phyloP scores from a whole-genome alignment of 1,140 invertebrate genomes.

The Diabrotica virgifera region DNA sequence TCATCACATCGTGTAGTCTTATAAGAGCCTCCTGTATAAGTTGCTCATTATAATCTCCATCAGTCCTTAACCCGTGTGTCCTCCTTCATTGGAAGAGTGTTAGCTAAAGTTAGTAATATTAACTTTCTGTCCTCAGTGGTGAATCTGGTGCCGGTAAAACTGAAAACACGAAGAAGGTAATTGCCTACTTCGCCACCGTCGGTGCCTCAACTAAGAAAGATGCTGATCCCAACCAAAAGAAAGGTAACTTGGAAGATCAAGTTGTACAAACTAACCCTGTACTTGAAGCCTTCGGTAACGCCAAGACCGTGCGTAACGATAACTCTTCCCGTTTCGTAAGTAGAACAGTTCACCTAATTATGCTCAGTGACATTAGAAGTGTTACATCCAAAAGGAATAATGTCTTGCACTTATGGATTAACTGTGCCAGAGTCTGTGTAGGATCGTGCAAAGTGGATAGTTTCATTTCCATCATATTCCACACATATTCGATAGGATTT shows the following conservation, averaged over 20 bases:
- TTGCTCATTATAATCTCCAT: no score
- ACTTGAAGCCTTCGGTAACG: conserved; percentile 99
- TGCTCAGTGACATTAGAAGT: no score
- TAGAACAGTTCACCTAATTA: conserved; percentile 42
- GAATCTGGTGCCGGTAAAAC: conserved; percentile 99
- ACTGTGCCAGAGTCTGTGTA: no score
- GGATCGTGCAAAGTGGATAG: no score
- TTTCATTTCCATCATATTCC: conserved; percentile 4
- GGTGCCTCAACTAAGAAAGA: conserved; percentile 81
- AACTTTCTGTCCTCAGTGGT: conserved; percentile 66
- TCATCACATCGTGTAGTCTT: no score
- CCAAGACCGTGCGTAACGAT: conserved; percentile 99
- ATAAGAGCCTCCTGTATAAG: no score
- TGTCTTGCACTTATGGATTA: no score
- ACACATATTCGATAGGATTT: no score
- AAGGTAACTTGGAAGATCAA: conserved; percentile 93
- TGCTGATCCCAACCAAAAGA: conserved; percentile 63
- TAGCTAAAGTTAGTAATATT: neutral
- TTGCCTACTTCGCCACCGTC: conserved; percentile 96
- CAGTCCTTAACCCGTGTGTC: no score
- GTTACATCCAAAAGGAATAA: no score
- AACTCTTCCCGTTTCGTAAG: conserved; percentile 99
- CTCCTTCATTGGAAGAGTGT: neutral
- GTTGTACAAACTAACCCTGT: conserved; percentile 99
- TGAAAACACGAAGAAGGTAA: conserved; percentile 99